Percentiles rank a stretch among this genome's conserved stretches.
These are phyloP conservation scores for Chloropsis cyanopogon DNA, from an alignment of 2,113 vertebrate genomes.

Conservation along the genomic window DNA sequence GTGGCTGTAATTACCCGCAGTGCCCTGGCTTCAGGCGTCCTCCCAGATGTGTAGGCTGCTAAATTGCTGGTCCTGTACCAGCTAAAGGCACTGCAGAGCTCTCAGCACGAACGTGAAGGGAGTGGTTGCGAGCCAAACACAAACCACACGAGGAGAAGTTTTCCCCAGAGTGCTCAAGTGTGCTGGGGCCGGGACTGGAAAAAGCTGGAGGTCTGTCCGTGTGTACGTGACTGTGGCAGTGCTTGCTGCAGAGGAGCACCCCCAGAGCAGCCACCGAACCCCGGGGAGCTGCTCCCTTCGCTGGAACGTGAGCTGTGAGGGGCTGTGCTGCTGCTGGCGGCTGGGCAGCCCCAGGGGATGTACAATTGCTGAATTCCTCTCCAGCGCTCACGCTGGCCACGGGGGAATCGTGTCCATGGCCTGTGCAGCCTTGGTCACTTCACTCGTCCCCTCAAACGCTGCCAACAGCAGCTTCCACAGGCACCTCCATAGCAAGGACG, in stretches of 20 bases:
- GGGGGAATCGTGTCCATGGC: neutral
- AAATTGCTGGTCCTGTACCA: neutral
- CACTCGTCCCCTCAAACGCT: neutral
- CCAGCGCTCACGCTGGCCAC: neutral
- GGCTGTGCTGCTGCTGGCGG: neutral
- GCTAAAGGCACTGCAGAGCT: neutral
- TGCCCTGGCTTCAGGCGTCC: neutral
- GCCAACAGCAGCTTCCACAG: neutral
- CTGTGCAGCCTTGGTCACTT: neutral
- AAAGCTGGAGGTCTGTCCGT: neutral
- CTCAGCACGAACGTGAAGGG: neutral
- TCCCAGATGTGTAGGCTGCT: neutral
- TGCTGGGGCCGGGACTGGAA: neutral
- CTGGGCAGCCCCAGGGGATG: neutral
- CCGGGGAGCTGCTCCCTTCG: fast-evolving
- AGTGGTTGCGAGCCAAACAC: neutral
- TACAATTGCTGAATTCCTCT: fast-evolving
- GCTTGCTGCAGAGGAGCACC: neutral
- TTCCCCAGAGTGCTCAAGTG: neutral
- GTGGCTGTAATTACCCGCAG: neutral
- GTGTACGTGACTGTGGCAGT: neutral
- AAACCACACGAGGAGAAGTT: neutral
- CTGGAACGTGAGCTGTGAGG: neutral
- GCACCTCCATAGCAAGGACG: fast-evolving
- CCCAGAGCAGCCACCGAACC: too few relatives aligned